Conservation (phyloP, 2,797 vertebrate genomes). For the Eospalax fontanierii region DNA sequence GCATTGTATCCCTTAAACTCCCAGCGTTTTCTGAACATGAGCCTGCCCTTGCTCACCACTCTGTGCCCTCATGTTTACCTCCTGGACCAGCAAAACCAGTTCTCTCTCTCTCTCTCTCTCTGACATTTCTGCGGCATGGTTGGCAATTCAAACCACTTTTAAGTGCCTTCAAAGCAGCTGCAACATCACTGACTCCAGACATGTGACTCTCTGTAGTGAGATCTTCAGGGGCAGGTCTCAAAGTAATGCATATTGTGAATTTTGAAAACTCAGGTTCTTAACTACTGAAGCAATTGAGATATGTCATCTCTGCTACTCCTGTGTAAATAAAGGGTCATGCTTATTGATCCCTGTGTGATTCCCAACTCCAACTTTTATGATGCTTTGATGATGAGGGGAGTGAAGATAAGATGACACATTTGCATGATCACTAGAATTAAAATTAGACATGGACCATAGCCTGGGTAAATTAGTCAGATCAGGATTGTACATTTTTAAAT, state of each 20-base stretch:
- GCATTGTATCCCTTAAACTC: not conserved
- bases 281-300: not conserved
- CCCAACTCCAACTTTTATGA: not conserved
- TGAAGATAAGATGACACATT: not conserved
- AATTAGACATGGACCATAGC: not conserved
- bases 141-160: not conserved
- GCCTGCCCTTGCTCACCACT: not conserved
- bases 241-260: not conserved
- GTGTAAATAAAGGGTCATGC: not conserved
- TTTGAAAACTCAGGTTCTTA: not conserved
- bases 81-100: not conserved
- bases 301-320: not conserved
- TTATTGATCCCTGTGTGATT: not conserved
- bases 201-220: not conserved
- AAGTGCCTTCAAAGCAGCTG: not conserved
- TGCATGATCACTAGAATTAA: not conserved
- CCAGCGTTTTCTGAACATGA: not conserved
- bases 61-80: not conserved
- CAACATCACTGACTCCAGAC: not conserved
- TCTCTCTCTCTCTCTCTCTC: not conserved
- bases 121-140: too few species aligned
- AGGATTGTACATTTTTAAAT: conserved; percentile 30
- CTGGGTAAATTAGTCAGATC: conserved; percentile 34
- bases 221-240: not conserved
- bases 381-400: not conserved